Conservation (phyloP, 2,888 invertebrate species). For the Noctua janthina region DNA sequence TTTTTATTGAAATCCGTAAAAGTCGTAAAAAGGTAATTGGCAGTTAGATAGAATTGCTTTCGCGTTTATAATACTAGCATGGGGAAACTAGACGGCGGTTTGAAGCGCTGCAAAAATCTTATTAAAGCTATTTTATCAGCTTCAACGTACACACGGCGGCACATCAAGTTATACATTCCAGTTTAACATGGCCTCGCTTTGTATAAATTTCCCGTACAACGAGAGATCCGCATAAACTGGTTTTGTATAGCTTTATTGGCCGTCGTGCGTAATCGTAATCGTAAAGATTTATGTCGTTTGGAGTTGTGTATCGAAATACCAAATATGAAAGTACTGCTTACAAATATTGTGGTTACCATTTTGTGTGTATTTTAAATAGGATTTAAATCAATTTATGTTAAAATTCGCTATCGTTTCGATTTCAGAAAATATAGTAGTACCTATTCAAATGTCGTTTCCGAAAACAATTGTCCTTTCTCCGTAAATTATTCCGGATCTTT, state of each 20-base stretch:
- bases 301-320: neutral
- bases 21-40: neutral
- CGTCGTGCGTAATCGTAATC: too few relatives aligned
- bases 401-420: neutral
- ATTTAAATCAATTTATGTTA: neutral
- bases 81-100: slow-evolving; percentile 1
- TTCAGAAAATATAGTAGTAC: neutral
- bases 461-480: slow-evolving; percentile 25
- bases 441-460: slow-evolving; percentile 21
- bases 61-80: neutral
- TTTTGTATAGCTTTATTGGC: too few relatives aligned
- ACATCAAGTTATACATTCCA: too few relatives aligned
- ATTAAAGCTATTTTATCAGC: neutral
- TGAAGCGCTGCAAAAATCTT: neutral
- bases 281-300: neutral
- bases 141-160: neutral
- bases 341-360: neutral
- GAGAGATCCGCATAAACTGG: too few relatives aligned
- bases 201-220: too few relatives aligned
- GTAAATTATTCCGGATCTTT: slow-evolving; percentile 50
- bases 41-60: neutral
- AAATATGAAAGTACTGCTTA: neutral
- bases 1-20: neutral
- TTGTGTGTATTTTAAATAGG: neutral
- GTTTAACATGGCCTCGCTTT: too few relatives aligned